These are phyloP conservation scores for Cantharis flavilabris DNA, from an alignment of 2,888 invertebrate species.

Conservation along the genomic window DNA sequence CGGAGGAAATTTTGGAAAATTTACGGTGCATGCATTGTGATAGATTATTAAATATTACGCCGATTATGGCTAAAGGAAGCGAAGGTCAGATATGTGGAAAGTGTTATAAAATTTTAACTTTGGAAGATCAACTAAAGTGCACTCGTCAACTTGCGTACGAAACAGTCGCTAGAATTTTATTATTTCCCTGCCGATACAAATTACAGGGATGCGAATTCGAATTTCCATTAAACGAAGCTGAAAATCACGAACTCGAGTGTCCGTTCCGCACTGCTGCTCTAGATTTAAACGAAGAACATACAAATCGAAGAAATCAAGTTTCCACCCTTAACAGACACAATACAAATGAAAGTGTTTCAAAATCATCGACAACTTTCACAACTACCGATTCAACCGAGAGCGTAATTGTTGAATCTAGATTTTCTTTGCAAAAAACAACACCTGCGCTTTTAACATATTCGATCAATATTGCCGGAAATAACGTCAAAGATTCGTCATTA, in stretches of 20 bases:
- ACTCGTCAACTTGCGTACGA: constrained; percentile 42
- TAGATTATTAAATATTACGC: constrained; percentile 41
- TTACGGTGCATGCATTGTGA: constrained; percentile 32
- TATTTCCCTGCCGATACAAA: constrained; percentile 45
- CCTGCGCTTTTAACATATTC: constrained; percentile 14
- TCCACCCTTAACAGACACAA: background rate
- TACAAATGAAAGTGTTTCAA: constrained; percentile 6
- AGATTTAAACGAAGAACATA: constrained; percentile 16
- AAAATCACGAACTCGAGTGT: constrained; percentile 42
- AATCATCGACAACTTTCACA: background rate
- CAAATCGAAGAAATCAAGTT: constrained; percentile 9
- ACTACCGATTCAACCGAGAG: background rate
- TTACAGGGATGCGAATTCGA: constrained; percentile 38
- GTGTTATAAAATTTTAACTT: constrained; percentile 44
- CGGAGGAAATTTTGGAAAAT: constrained; percentile 6
- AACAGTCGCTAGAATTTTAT: constrained; percentile 37
- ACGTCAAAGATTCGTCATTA: constrained; percentile 15
- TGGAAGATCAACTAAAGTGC: constrained; percentile 38
- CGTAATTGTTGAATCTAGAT: constrained; percentile 16
- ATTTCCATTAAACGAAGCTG: constrained; percentile 38
- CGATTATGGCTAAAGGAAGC: constrained; percentile 35
- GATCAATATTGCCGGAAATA: constrained; percentile 31
- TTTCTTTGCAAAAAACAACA: constrained; percentile 28
- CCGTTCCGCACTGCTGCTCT: constrained; percentile 34
- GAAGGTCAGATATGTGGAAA: constrained; percentile 44